These are phyloP conservation scores for Abscondita cerata DNA, from an alignment of 2,888 invertebrate genomes.

Conservation along the genomic window DNA sequence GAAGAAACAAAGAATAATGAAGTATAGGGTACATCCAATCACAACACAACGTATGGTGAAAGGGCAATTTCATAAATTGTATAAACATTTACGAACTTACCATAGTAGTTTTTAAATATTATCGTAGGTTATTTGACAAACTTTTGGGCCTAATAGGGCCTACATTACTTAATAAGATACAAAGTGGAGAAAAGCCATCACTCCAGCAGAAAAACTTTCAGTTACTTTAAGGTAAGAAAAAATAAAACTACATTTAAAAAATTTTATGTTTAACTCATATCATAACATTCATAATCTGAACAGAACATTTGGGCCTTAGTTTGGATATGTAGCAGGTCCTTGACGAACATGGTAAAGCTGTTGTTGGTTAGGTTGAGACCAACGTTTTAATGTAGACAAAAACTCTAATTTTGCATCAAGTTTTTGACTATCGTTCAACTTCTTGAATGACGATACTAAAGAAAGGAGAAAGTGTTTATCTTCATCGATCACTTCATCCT, in stretches of 20 bases:
- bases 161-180: not conserved
- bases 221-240: not conserved
- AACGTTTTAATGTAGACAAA: slow-evolving; percentile 13
- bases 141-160: too few relatives aligned
- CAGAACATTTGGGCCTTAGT: not conserved
- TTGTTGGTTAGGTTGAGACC: slow-evolving; percentile 9
- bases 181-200: not conserved
- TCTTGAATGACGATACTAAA: slow-evolving; percentile 25
- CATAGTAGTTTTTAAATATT: slow-evolving; percentile 3
- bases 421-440: slow-evolving; percentile 18
- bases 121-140: too few relatives aligned
- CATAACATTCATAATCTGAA: not conserved
- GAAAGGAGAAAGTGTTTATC: slow-evolving; percentile 25
- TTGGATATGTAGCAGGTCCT: slow-evolving; percentile 7
- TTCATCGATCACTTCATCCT: slow-evolving; percentile 20
- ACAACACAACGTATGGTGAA: not conserved
- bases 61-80: slow-evolving; percentile 6
- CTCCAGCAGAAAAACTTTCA: not conserved
- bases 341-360: slow-evolving; percentile 5
- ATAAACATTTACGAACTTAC: slow-evolving; percentile 3
- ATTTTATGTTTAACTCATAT: not conserved
- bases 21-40: slow-evolving; percentile 5
- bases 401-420: slow-evolving; percentile 23
- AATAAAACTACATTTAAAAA: not conserved
- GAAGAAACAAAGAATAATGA: too few relatives aligned